Conservation (phyloP, 1,140 invertebrate genomes). For the Phortica variegata region DNA sequence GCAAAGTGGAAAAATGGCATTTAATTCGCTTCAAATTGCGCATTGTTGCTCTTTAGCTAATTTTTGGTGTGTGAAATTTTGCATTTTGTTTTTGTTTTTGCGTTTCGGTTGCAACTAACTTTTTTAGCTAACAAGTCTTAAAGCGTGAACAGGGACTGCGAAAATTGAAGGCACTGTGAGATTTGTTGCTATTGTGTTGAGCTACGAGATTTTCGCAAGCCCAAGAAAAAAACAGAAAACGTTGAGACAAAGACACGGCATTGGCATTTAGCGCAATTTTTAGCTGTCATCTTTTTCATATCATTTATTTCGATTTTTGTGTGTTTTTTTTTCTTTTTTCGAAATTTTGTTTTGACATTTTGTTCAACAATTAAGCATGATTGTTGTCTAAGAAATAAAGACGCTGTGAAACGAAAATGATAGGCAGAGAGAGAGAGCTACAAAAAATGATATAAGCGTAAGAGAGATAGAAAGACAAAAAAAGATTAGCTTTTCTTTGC, state of each 20-base stretch:
- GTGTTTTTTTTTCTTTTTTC: too few species aligned
- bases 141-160: neutral
- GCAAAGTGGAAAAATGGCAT: slow-evolving; percentile 39
- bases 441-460: neutral
- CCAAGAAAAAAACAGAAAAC: neutral
- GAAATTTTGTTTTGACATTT: too few species aligned
- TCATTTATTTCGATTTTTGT: too few species aligned
- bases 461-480: neutral
- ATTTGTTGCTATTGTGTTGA: neutral
- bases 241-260: neutral
- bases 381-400: neutral
- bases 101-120: too few species aligned
- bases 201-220: neutral
- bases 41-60: slow-evolving; percentile 26
- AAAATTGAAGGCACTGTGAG: neutral
- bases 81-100: neutral
- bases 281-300: neutral
- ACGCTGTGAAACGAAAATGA: neutral
- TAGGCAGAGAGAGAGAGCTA: neutral
- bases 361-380: too few species aligned
- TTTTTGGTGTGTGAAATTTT: neutral
- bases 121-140: too few species aligned
- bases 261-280: slow-evolving; percentile 1
- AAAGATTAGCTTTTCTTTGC: too few species aligned
- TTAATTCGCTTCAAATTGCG: slow-evolving; percentile 42